These are phyloP conservation scores for Trichechus manatus DNA, from an alignment of 2,113 vertebrate genomes.

Conservation along the genomic window DNA sequence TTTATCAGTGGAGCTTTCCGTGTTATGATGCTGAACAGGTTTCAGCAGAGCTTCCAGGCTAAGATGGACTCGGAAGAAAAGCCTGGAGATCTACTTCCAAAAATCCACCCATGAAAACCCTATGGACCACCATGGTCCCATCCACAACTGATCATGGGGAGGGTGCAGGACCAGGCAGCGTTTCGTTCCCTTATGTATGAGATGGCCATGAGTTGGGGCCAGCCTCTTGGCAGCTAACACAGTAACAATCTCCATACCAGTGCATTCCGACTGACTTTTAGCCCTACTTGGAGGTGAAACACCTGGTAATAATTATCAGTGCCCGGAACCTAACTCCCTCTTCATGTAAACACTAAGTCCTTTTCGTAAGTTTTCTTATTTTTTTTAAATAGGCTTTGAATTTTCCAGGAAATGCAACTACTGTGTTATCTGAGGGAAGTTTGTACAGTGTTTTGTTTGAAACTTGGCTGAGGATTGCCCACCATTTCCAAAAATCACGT, in stretches of 20 bases:
- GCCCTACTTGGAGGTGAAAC: neutral
- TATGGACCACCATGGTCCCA: too few species aligned
- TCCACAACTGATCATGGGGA: too few species aligned
- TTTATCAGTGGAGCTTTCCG: too few species aligned
- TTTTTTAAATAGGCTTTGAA: neutral
- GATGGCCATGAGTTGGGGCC: too few species aligned
- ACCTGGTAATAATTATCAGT: neutral
- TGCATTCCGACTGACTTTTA: neutral
- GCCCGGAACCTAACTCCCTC: neutral
- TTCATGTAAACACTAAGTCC: neutral
- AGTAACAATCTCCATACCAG: neutral
- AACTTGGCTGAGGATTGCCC: neutral
- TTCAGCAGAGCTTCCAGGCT: too few species aligned
- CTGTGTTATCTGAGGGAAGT: neutral
- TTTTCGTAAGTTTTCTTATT: neutral
- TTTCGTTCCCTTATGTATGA: too few species aligned
- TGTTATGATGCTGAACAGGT: too few species aligned
- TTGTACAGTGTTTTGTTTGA: neutral
- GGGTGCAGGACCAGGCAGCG: too few species aligned
- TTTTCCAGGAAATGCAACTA: slow-evolving; percentile 56
- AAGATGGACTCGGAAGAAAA: too few species aligned
- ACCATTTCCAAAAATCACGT: neutral
- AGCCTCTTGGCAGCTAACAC: too few species aligned
- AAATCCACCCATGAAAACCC: too few species aligned
- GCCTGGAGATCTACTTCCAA: too few species aligned